A percentile compares a stretch with the other conserved stretches of the same genome.
Conservation (phyloP, 2,888 invertebrate genomes). For the Diarsia rubi region DNA sequence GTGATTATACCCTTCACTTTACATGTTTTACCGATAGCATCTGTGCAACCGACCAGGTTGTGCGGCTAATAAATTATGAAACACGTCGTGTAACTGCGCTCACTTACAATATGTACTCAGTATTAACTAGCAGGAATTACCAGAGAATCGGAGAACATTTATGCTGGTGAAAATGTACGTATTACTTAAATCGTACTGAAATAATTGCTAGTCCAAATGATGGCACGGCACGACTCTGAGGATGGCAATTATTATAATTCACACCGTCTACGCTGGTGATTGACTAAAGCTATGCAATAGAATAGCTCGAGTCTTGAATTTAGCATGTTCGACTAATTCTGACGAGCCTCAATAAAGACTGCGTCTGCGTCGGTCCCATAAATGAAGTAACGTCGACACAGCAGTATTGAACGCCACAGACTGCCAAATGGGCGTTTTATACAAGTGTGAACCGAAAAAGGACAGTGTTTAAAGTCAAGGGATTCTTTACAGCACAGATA, state of each 20-base stretch:
- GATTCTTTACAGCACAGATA: conserved; percentile 67
- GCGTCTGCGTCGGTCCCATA: neutral
- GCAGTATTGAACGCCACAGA: conserved; percentile 24
- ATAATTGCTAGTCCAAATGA: conserved; percentile 19
- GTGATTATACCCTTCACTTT: conserved; percentile 67
- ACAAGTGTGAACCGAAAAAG: conserved; percentile 41
- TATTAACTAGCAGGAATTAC: conserved; percentile 38
- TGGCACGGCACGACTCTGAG: neutral
- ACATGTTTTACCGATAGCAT: conserved; percentile 63
- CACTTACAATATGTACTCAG: conserved; percentile 48
- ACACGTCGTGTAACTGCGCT: conserved; percentile 53
- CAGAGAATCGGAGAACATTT: conserved; percentile 22
- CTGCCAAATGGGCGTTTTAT: conserved; percentile 54
- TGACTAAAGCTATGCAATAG: neutral
- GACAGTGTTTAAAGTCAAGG: conserved; percentile 41
- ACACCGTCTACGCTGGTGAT: neutral
- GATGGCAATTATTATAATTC: conserved; percentile 28
- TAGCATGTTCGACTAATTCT: conserved; percentile 4
- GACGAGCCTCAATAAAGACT: neutral
- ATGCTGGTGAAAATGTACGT: conserved; percentile 30
- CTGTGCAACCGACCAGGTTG: conserved; percentile 60
- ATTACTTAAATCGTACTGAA: conserved; percentile 5
- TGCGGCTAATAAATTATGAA: conserved; percentile 67
- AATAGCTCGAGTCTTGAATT: neutral
- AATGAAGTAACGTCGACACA: conserved; percentile 17